phyloP scores from a whole-genome alignment of 1,140 invertebrate species.

The Saxidomus purpurata region DNA sequence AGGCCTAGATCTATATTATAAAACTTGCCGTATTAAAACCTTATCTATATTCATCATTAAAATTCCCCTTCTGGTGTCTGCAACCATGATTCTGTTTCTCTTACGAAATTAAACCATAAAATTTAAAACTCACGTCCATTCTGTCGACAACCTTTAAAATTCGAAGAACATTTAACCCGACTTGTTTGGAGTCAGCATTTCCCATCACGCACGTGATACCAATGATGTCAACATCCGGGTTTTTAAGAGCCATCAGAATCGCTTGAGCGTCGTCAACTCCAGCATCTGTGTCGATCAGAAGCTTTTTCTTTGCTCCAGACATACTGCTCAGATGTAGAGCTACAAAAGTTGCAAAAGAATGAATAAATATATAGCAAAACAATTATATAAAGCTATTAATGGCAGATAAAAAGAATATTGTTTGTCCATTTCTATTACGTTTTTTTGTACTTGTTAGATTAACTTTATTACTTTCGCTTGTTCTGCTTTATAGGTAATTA shows the following conservation, averaged over 20 bases:
- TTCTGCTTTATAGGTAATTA: too few species aligned
- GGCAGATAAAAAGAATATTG: too few species aligned
- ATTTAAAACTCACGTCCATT: slow-evolving; percentile 71
- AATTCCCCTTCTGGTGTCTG: too few species aligned
- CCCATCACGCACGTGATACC: slow-evolving; percentile 78
- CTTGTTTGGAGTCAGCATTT: slow-evolving; percentile 74
- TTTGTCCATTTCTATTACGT: too few species aligned
- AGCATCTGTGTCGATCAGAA: slow-evolving; percentile 84
- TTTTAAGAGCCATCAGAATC: slow-evolving; percentile 78
- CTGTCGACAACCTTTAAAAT: slow-evolving; percentile 69
- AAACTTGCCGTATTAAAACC: too few species aligned
- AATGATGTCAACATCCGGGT: slow-evolving; percentile 75
- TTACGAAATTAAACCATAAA: background rate
- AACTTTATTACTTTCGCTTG: too few species aligned
- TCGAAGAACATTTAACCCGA: slow-evolving; percentile 74
- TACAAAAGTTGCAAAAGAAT: background rate
- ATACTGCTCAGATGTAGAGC: too few species aligned
- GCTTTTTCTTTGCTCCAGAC: slow-evolving; percentile 39
- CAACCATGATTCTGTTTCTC: too few species aligned
- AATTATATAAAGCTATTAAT: background rate
- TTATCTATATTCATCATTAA: too few species aligned
- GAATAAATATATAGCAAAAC: background rate
- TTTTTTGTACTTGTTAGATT: too few species aligned
- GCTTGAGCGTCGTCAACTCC: slow-evolving; percentile 84
- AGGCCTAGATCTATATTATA: too few species aligned